Conservation (phyloP, 1,140 invertebrate genomes). For the Drosophila bocki region DNA sequence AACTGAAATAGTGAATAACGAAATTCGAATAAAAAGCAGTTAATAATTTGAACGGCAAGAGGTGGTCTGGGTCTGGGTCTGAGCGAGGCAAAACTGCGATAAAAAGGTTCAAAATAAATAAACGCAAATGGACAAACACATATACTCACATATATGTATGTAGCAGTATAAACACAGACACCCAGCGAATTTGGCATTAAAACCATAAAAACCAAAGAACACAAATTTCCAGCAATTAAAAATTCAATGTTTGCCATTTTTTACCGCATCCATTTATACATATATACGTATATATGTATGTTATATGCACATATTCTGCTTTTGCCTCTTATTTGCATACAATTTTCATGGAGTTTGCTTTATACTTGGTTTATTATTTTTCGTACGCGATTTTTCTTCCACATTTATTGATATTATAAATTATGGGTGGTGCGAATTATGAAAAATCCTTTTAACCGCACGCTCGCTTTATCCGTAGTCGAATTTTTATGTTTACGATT, state of each 20-base stretch:
- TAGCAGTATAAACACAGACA: slow-evolving; percentile 47
- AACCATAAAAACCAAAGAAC: slow-evolving; percentile 68
- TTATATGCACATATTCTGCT: slow-evolving; percentile 16
- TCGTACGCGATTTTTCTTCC: slow-evolving; percentile 18
- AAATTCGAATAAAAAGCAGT: slow-evolving; percentile 64
- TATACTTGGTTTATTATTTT: slow-evolving; percentile 49
- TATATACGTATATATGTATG: background rate
- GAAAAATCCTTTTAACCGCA: slow-evolving; percentile 26
- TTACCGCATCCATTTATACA: slow-evolving; percentile 14
- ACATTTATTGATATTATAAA: slow-evolving; percentile 77
- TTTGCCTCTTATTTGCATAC: slow-evolving; percentile 26
- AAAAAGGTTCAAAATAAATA: slow-evolving; percentile 65
- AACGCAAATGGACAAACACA: slow-evolving; percentile 60
- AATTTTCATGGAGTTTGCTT: slow-evolving; percentile 53
- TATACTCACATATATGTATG: slow-evolving; percentile 23
- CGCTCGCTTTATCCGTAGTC: background rate
- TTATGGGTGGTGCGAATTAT: slow-evolving; percentile 67
- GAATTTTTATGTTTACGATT: slow-evolving; percentile 19
- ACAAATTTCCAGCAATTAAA: slow-evolving; percentile 79
- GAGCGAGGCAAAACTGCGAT: slow-evolving; percentile 35
- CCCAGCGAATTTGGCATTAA: slow-evolving; percentile 33
- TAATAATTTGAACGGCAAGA: slow-evolving; percentile 59
- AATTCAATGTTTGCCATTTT: slow-evolving; percentile 77
- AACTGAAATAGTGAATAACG: slow-evolving; percentile 18
- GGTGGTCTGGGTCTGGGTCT: background rate